These are phyloP conservation scores for Nephrocerus scutellatus DNA, from an alignment of 2,888 invertebrate genomes.

Conservation along the genomic window DNA sequence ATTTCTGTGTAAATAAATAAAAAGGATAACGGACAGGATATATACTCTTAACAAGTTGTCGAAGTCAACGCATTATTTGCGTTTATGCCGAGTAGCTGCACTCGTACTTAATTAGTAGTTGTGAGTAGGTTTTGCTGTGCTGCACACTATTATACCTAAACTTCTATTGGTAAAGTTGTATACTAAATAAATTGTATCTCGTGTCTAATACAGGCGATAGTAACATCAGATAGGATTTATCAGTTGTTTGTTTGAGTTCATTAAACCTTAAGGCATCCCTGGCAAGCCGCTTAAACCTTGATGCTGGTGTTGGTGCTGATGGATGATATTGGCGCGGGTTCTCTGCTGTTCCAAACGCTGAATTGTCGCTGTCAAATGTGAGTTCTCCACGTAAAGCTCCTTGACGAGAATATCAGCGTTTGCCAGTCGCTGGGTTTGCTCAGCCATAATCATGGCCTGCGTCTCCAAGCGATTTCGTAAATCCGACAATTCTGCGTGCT, in stretches of 20 bases:
- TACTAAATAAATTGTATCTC: too few species aligned
- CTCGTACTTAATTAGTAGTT: too few species aligned
- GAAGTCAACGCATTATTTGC: too few species aligned
- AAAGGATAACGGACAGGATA: too few species aligned
- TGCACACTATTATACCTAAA: too few species aligned
- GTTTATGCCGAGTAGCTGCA: too few species aligned
- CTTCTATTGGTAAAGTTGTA: too few species aligned
- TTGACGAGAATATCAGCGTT: conserved; percentile 70
- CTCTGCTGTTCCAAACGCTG: conserved; percentile 46
- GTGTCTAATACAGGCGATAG: too few species aligned
- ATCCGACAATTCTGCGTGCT: conserved; percentile 46
- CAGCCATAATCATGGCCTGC: conserved; percentile 47
- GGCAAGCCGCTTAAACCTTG: conserved; percentile 27
- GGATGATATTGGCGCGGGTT: conserved; percentile 41
- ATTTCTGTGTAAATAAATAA: too few species aligned
- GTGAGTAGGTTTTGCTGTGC: too few species aligned
- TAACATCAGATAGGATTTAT: too few species aligned
- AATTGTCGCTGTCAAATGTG: conserved; percentile 61
- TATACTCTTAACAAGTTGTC: too few species aligned
- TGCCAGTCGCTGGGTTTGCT: conserved; percentile 60
- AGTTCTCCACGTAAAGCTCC: conserved; percentile 79
- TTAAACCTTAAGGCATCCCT: conserved; percentile 37
- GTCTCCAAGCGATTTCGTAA: conserved; percentile 51
- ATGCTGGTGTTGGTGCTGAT: conserved; percentile 39
- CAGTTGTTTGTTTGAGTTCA: conserved; percentile 4